These are phyloP conservation scores for Cheilinus undulatus DNA, from an alignment of 2,113 vertebrate species.

Conservation along the genomic window DNA sequence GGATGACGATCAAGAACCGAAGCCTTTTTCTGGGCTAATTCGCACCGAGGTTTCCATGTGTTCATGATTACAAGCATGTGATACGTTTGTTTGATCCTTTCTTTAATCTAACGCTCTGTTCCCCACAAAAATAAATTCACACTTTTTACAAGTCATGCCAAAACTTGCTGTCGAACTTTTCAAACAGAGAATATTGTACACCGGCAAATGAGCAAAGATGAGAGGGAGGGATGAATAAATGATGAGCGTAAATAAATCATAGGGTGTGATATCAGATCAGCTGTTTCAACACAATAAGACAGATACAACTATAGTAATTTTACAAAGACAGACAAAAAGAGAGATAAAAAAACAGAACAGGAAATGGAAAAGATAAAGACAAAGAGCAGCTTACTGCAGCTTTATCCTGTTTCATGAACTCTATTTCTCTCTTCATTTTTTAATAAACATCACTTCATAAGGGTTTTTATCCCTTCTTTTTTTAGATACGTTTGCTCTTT, in stretches of 20 bases:
- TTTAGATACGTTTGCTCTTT: too few relatives aligned
- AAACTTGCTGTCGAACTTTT: slow-evolving; percentile 65
- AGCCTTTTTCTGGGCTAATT: slow-evolving; percentile 37
- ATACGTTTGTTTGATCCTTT: slow-evolving; percentile 61
- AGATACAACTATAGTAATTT: slow-evolving; percentile 50
- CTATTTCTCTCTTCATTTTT: too few relatives aligned
- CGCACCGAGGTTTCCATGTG: slow-evolving; percentile 24
- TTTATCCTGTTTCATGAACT: neutral
- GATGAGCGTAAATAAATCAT: slow-evolving; percentile 78
- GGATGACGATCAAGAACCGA: slow-evolving; percentile 37
- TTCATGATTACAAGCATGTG: slow-evolving; percentile 18
- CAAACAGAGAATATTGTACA: slow-evolving; percentile 43
- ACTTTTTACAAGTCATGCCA: slow-evolving; percentile 45
- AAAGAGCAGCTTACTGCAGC: neutral
- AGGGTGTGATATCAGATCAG: slow-evolving; percentile 62
- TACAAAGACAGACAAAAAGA: slow-evolving; percentile 26
- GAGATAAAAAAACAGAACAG: neutral
- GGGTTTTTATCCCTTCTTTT: too few relatives aligned
- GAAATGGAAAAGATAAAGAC: slow-evolving; percentile 1
- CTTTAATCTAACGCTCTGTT: slow-evolving; percentile 46
- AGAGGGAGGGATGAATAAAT: slow-evolving; percentile 72
- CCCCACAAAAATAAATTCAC: slow-evolving; percentile 37
- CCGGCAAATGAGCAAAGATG: slow-evolving; percentile 65
- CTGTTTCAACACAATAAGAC: slow-evolving; percentile 68
- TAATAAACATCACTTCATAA: too few relatives aligned